Evolutionary conservation across 2,113 vertebrate genomes (phyloP), one percentile per base, ranked within the genome.

Genomic region (Dicrurus megarhynchus): DNA sequence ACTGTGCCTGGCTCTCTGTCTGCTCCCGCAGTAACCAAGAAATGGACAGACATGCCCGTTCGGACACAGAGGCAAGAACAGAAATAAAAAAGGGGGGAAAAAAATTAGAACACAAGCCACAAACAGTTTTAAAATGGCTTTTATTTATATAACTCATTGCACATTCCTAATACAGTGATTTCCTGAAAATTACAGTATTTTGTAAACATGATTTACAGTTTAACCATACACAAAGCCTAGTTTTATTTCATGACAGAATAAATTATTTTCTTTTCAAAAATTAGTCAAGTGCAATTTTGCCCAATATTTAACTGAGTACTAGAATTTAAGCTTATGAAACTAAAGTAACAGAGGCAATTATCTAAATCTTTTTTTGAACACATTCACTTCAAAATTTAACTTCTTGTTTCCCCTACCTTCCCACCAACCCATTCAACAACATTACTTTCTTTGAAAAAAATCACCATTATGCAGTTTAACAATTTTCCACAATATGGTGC

Each of bases 1-100:
- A 99, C 99, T 97, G 99, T 99, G 98, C 99, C 97, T 4, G 99
- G 98, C 88, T 99, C 99, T 98, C 99, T 98, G 92, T 99, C 99
- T 99, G 98, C 98, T 98, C 97, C 98, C 97, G 97, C 95, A 97
- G 98, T 97, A 98, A 98, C 96, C 98, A 98, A 98, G 98, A 99
- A 98, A 98, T 78, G 98, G 98, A 98, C 96, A 98, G 98, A 99
- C 98, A 98, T 98, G 98, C 98, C 98, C 98, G 98, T 97, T 98
- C 97, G 97, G 98, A 98, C 97, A 98, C 97, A 98, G 98, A 98
- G 98, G 97, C 97, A 98, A 98, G 97, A 98, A 98, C 97, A 98
- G 98, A 98, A 98, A 98, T 98, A 98, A 98, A 98, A 98, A 98
- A 98, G 97, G 97, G 97, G 97, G 97, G 97, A 91, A 97, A 98